Evolutionary conservation across 2,113 vertebrate genomes (phyloP).

Genomic region (Rhegmatorhina hoffmannsi): DNA sequence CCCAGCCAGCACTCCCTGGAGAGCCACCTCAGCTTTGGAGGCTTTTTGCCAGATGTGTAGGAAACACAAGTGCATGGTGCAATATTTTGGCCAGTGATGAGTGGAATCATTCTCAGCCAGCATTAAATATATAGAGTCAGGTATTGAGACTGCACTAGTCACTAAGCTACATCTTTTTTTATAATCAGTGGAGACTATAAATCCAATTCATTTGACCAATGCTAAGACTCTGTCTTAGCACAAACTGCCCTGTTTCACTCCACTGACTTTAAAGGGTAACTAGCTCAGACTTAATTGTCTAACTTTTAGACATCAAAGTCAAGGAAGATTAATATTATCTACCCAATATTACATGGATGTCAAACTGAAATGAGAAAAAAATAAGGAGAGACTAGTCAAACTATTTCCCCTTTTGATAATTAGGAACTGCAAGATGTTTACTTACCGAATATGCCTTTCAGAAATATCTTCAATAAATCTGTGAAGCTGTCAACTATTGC

Average conservation of each 20-base stretch:
- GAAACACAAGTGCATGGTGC: neutral
- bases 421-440: conserved; percentile 24
- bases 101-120: neutral
- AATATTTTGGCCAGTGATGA: neutral
- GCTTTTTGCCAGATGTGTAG: neutral
- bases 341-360: neutral
- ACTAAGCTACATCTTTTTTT: neutral
- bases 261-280: conserved; percentile 33
- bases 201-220: conserved; percentile 11
- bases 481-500: conserved; percentile 38
- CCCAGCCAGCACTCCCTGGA: rapidly evolving
- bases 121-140: neutral
- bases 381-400: neutral
- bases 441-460: conserved; percentile 42
- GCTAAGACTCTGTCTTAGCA: conserved; percentile 11
- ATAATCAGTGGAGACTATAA: neutral
- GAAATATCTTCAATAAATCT: conserved; percentile 56
- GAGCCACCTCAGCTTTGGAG: neutral
- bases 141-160: neutral
- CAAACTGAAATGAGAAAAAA: conserved; percentile 33
- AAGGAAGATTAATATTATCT: conserved; percentile 40
- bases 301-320: conserved; percentile 38
- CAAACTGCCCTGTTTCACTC: conserved; percentile 21
- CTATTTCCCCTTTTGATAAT: conserved; percentile 48
- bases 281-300: conserved; percentile 38